A percentile compares a stretch with the other conserved stretches of the same genome.
phyloP scores from a whole-genome alignment of 2,113 vertebrate species.

The Erythrocebus patas region DNA sequence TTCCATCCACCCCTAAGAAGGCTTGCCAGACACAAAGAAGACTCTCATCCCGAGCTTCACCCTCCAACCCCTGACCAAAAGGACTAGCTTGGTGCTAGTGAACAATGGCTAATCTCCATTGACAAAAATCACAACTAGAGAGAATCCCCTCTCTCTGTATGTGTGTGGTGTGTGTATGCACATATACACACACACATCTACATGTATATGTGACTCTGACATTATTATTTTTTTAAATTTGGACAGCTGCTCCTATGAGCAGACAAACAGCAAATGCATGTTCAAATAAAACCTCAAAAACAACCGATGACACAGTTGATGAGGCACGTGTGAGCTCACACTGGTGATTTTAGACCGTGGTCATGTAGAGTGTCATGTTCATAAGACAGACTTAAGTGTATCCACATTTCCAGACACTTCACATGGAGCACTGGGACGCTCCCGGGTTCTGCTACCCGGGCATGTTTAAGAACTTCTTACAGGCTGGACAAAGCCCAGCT shows the following conservation, averaged over 20 bases:
- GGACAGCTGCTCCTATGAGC: not conserved
- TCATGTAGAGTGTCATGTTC: not conserved
- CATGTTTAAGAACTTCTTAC: not conserved
- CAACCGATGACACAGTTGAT: not conserved
- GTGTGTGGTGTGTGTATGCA: too few relatives aligned
- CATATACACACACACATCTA: not conserved
- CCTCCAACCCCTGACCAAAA: not conserved
- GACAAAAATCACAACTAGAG: not conserved
- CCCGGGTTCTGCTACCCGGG: not conserved
- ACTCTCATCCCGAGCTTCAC: not conserved
- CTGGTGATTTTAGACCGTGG: not conserved
- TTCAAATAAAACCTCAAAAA: constrained; percentile 2
- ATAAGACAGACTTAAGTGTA: not conserved
- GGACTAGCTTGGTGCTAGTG: not conserved
- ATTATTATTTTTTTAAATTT: constrained; percentile 15
- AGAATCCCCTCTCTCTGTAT: not conserved
- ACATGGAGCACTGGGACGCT: not conserved
- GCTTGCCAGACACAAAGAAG: not conserved
- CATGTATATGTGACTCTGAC: not conserved
- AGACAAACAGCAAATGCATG: not conserved
- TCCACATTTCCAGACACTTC: not conserved
- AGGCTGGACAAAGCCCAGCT: not conserved
- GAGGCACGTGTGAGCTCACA: not conserved
- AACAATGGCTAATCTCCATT: not conserved
- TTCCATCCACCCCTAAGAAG: not conserved